phyloP scores from a whole-genome alignment of 2,888 invertebrate genomes.

The Zelleria hepariella region DNA sequence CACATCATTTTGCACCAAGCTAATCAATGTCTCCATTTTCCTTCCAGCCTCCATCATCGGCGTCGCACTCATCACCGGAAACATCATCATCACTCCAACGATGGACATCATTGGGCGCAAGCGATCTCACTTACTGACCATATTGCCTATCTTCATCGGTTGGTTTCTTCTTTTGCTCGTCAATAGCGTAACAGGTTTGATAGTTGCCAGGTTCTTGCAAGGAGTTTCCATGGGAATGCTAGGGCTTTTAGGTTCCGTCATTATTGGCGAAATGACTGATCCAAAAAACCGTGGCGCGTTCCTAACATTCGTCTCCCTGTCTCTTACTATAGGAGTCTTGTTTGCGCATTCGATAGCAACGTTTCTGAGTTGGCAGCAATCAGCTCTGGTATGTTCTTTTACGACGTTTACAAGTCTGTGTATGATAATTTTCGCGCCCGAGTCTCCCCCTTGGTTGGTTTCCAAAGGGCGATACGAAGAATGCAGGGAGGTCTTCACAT shows the following conservation, averaged over 20 bases:
- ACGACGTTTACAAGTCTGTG: conserved; percentile 56
- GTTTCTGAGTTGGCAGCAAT: conserved; percentile 65
- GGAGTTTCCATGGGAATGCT: conserved; percentile 66
- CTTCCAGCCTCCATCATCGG: conserved; percentile 72
- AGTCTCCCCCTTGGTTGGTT: conserved; percentile 77
- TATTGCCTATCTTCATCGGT: conserved; percentile 66
- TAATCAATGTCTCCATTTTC: too few species aligned
- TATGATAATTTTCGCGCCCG: conserved; percentile 56
- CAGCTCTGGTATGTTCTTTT: conserved; percentile 57
- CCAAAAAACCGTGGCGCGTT: conserved; percentile 74
- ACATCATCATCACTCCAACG: conserved; percentile 67
- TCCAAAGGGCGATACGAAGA: conserved; percentile 63
- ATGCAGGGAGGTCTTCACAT: conserved; percentile 67
- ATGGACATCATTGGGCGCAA: conserved; percentile 73
- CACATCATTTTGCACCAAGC: too few species aligned
- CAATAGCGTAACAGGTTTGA: conserved; percentile 48
- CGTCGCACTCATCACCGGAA: conserved; percentile 72
- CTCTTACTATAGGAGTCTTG: conserved; percentile 73
- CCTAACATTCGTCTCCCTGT: conserved; percentile 69
- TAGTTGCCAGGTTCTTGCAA: conserved; percentile 40
- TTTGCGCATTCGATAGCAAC: conserved; percentile 74
- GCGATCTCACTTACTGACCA: conserved; percentile 64
- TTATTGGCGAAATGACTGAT: conserved; percentile 70
- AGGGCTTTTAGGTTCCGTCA: conserved; percentile 55
- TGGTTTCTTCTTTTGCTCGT: conserved; percentile 72